Conservation (phyloP, 2,113 vertebrate genomes). For the Rhabdomys dilectus region DNA sequence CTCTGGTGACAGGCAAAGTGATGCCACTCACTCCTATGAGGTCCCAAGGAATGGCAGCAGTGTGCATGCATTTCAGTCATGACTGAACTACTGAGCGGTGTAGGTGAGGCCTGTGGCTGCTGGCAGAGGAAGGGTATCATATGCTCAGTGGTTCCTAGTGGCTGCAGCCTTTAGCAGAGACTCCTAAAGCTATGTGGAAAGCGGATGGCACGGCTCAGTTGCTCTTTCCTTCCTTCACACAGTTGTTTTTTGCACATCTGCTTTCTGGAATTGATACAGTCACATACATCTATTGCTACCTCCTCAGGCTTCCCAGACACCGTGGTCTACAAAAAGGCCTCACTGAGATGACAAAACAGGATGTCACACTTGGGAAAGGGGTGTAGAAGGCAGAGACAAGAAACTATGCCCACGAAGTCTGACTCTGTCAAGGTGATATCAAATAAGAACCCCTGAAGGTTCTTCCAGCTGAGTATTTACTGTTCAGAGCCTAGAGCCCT, state of each 20-base stretch:
- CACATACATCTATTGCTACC: neutral
- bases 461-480: neutral
- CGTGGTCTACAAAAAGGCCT: neutral
- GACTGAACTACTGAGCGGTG: neutral
- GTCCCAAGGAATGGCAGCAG: neutral
- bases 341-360: neutral
- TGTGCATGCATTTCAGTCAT: too few species aligned
- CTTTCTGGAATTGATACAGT: neutral
- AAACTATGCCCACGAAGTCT: neutral
- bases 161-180: neutral
- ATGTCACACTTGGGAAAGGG: neutral
- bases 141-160: neutral
- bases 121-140: too few species aligned
- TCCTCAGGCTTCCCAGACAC: neutral
- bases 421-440: neutral
- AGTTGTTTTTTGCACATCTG: neutral
- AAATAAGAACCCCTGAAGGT: neutral
- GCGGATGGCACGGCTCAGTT: neutral
- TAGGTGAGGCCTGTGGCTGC: accelerated
- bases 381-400: too few species aligned
- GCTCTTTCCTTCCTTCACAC: neutral
- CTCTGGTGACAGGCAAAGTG: neutral
- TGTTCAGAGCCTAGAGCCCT: neutral
- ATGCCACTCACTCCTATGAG: neutral
- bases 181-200: neutral